Evolutionary conservation across 2,797 vertebrate species (phyloP), one percentile per base, ranked within the genome.

Genomic region (Anguilla marmorata): DNA sequence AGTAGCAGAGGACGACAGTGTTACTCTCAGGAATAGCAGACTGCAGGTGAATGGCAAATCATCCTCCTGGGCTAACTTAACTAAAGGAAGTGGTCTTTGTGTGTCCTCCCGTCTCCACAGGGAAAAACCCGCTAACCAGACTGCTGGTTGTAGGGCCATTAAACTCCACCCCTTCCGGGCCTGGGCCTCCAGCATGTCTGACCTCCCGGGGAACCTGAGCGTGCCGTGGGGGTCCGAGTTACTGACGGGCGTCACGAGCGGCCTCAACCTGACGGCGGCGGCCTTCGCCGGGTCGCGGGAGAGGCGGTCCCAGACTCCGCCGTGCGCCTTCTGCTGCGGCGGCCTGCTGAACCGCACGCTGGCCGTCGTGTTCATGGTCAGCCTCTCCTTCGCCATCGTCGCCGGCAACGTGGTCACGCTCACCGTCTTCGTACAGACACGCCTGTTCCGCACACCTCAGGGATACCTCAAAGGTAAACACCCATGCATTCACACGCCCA

Each of bases 341-440:
- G 94, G 94, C 66, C 90, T 96, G 66, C 88, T 96, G 63, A 96
- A 95, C 84, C 95, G 92, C 27, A 93, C 93, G 16, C 86, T 96
- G 89, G 93, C 93, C 0, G 93, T 97, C 86, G 90, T 90, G 30
- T 95, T 97, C 91, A 97, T 97, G 97, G 93, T 96, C 87, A 90
- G 93, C 90, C 93, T 97, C 90, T 92, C 95, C 1, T 92, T 97
- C 60, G 95, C 96, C 66, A 96, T 97, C 1, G 94, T 96, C 56
- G 87, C 95, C 12, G 96, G 97, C 87, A 97, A 97, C n/a, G 94
- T 96, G 89, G 90, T 97, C 92, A 97, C 95, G 0, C 95, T 97
- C 5, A 95, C 95, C 0, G 96, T 97, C 54, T 96, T 97, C 91
- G 94, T 96, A 90, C 94, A 95, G 90, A 96, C 95, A 0, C 95